Base-by-base conservation (phyloP, 2,888 invertebrate species). In the Linyphia triangularis region DNA sequence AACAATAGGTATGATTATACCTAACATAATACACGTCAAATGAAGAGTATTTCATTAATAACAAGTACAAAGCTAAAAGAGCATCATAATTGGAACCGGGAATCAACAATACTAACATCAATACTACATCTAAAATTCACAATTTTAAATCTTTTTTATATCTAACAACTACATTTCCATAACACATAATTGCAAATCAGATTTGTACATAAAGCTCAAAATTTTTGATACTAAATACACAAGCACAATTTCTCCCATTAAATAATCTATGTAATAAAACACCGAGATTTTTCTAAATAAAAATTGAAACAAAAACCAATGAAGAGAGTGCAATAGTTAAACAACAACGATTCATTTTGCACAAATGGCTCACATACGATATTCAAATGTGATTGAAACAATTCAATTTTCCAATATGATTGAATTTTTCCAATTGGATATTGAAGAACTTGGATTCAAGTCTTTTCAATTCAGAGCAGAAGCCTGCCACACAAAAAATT, bases 51-150 rank as follows among this genome's bases (percentile, higher is more conserved):
- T 88, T 81, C 43, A 88, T 51, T 51, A 51, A 72, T 78, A 79
- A 85, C 86, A 85, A 67, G 70, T 78, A 85, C 78, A 83, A 63
- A 78, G 77, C 70, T 78, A 85, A 78, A 85, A 78, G 61, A 85
- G 70, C 69, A 78, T 72, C 40, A 77, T 75, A 51, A 75, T 75
- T 85, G 61, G 70, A 67, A 88, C 86, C 73, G 86, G 86, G 86
- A 81, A 88, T 81, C 70, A 88, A 88, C 81, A 88, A 67, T 81
- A 81, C 86, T 88, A 88, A 88, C 86, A 81, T 88, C 69, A 81
- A 88, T 73, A 86, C 86, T 88, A 88, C 67, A 28, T 72, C 86
- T 88, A 88, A 75, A 86, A 86, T 79, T 88, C 86, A 88, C 86
- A 81, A 57, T 78, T 33, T 69, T 77, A 85, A 78, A 57, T 70